Percentiles rank a stretch among this genome's conserved stretches.
Evolutionary conservation across 2,888 invertebrate species (phyloP).

Genomic region (Agriopis leucophaearia): DNA sequence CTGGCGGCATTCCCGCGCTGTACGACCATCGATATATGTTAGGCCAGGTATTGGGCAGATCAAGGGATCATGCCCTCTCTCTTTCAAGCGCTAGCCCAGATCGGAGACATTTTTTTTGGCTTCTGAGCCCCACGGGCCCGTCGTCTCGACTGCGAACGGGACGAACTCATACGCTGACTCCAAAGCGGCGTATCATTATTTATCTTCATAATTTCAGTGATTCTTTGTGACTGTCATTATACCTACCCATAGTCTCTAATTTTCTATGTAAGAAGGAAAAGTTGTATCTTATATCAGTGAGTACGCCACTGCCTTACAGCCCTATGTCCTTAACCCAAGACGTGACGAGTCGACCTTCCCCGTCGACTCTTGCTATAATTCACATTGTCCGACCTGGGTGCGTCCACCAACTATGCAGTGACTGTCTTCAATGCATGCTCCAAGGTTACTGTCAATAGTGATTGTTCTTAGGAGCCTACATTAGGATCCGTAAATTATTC

Average conservation of each 20-base stretch:
- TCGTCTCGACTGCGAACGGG: too few species aligned
- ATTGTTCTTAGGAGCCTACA: constrained; percentile 51
- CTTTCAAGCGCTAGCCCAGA: too few species aligned
- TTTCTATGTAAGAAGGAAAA: neutral
- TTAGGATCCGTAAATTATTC: constrained; percentile 32
- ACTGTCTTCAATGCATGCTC: constrained; percentile 78
- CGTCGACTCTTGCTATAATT: constrained; percentile 72
- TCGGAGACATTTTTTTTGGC: too few species aligned
- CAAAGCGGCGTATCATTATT: too few species aligned
- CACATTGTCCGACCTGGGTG: constrained; percentile 80
- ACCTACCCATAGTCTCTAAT: neutral
- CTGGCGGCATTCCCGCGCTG: too few species aligned
- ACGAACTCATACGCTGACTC: too few species aligned
- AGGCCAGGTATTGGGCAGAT: too few species aligned
- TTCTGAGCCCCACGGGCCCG: too few species aligned
- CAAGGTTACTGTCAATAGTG: constrained; percentile 70
- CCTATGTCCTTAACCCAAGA: constrained; percentile 83
- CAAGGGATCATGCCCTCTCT: too few species aligned
- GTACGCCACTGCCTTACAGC: constrained; percentile 40
- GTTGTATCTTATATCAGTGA: constrained; percentile 11
- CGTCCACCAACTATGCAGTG: constrained; percentile 81
- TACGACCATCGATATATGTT: too few species aligned
- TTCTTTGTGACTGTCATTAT: neutral
- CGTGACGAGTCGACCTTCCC: constrained; percentile 85
- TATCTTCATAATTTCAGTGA: too few species aligned